Percentiles rank a stretch among this genome's conserved stretches.
These are phyloP conservation scores for Marisa cornuarietis DNA, from an alignment of 1,140 invertebrate genomes.

Conservation along the genomic window DNA sequence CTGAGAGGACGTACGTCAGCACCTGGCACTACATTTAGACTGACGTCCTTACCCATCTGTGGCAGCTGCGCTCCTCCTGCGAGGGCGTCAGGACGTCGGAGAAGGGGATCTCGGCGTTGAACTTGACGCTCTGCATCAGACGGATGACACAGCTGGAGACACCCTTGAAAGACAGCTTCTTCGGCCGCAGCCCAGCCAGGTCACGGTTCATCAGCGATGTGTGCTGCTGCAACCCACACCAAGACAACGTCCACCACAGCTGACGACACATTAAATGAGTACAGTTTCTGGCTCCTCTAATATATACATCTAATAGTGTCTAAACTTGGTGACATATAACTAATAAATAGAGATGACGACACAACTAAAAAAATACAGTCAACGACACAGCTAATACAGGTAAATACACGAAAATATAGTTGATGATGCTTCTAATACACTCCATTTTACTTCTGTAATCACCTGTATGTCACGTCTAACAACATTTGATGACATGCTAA, in stretches of 20 bases:
- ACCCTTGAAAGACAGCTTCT: conserved; percentile 90
- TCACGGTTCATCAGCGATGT: conserved; percentile 31
- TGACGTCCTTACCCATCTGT: no score
- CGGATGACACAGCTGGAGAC: conserved; percentile 91
- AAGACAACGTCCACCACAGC: background rate
- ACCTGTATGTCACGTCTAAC: no score
- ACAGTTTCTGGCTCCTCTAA: no score
- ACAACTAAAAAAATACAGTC: no score
- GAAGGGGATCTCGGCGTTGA: conserved; percentile 91
- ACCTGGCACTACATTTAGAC: no score
- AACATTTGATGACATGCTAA: no score
- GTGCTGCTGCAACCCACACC: conserved; percentile 40
- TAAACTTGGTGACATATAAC: background rate
- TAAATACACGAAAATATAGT: no score
- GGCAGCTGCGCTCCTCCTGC: conserved; percentile 62
- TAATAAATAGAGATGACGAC: background rate
- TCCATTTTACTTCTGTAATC: background rate
- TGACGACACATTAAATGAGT: background rate
- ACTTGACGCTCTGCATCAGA: conserved; percentile 88
- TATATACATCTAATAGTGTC: background rate
- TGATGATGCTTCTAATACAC: background rate
- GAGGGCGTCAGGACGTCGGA: conserved; percentile 80
- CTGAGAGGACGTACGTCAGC: no score
- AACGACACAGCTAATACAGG: no score
- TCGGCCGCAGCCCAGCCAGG: conserved; percentile 44